Percentiles rank a stretch among this genome's conserved stretches.
phyloP scores from a whole-genome alignment of 1,140 invertebrate genomes.

The Mesaphorura yosii region DNA sequence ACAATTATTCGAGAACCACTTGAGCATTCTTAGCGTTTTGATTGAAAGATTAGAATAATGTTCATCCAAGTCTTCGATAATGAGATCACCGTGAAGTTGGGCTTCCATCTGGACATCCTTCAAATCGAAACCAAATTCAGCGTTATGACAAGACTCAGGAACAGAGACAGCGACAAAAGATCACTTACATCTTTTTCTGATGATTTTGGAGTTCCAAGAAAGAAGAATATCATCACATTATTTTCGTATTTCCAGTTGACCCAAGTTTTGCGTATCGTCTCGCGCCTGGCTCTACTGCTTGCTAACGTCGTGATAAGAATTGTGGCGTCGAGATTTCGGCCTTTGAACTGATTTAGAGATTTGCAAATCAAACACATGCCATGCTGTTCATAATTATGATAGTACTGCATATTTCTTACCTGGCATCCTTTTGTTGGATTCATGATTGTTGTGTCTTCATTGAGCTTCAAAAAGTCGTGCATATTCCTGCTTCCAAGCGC shows the following conservation, averaged over 20 bases:
- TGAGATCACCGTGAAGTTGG: constrained; percentile 33
- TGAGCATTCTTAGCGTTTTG: constrained; percentile 37
- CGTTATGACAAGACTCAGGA: not conserved
- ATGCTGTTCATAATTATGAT: not conserved
- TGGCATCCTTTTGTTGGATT: not conserved
- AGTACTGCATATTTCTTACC: not conserved
- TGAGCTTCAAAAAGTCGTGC: constrained; percentile 12
- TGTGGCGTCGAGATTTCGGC: not conserved
- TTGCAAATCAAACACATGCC: not conserved
- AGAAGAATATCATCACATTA: constrained; percentile 13
- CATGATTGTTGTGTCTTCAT: constrained; percentile 8
- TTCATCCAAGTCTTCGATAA: constrained; percentile 37
- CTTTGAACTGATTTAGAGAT: not conserved
- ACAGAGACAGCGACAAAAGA: not conserved
- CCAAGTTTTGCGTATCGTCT: constrained; percentile 16
- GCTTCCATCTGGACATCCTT: not conserved
- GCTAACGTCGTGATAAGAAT: constrained; percentile 15
- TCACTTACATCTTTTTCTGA: constrained; percentile 4
- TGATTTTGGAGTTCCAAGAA: constrained; percentile 12
- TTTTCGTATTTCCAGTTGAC: constrained; percentile 3
- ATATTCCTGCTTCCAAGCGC: constrained; percentile 10
- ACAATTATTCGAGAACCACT: constrained; percentile 35
- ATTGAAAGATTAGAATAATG: constrained; percentile 40
- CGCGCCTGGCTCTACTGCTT: constrained; percentile 5
- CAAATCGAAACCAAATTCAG: not conserved